These are phyloP conservation scores for Gila orcuttii DNA, from an alignment of 2,113 vertebrate species.

Conservation along the genomic window DNA sequence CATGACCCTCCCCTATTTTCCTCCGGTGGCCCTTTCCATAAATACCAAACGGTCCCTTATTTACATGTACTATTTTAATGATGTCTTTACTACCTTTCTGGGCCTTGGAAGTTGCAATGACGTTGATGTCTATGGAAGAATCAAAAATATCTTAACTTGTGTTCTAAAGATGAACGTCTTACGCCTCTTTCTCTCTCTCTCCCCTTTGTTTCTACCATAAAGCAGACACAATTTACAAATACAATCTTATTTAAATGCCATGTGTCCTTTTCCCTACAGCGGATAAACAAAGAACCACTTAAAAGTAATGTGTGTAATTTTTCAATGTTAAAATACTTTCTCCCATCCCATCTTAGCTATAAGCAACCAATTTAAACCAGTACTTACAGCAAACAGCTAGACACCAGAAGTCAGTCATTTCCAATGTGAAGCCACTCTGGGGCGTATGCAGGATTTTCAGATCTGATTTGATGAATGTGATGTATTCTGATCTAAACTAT, in stretches of 20 bases:
- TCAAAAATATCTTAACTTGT: too few species aligned
- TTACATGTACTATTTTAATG: too few species aligned
- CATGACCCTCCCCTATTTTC: too few species aligned
- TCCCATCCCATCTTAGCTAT: not conserved
- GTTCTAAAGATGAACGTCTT: too few species aligned
- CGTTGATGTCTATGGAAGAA: too few species aligned
- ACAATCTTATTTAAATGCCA: slow-evolving; percentile 68
- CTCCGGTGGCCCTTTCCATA: too few species aligned
- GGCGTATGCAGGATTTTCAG: not conserved
- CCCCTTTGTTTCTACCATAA: not conserved
- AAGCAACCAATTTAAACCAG: not conserved
- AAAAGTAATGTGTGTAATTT: slow-evolving; percentile 49
- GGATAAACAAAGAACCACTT: slow-evolving; percentile 61
- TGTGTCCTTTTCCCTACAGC: slow-evolving; percentile 66
- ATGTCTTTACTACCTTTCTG: too few species aligned
- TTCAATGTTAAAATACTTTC: not conserved
- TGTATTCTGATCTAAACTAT: not conserved
- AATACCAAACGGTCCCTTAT: too few species aligned
- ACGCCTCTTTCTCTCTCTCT: not conserved
- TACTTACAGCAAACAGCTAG: not conserved
- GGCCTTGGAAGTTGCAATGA: too few species aligned
- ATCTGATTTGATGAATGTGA: not conserved
- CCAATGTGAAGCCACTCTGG: not conserved
- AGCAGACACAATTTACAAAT: slow-evolving; percentile 40
- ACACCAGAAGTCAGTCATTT: not conserved